These are phyloP conservation scores for Matsumyia berberina DNA, from an alignment of 2,888 invertebrate species.

Conservation along the genomic window DNA sequence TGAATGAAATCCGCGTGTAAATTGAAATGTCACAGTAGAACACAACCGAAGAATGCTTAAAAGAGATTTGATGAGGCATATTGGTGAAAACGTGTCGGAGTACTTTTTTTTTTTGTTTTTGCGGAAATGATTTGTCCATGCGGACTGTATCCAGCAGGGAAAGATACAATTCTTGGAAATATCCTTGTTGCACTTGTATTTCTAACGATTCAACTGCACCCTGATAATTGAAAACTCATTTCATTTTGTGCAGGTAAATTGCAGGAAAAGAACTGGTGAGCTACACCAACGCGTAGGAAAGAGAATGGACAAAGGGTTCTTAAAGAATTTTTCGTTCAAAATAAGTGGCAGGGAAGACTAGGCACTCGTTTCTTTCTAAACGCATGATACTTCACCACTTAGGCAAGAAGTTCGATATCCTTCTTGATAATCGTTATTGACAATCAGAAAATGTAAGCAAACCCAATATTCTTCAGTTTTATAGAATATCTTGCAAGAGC, in stretches of 20 bases:
- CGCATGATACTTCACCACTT: too few relatives aligned
- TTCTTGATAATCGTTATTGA: too few relatives aligned
- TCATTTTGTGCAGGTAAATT: neutral
- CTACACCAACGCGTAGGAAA: neutral
- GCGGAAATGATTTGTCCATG: constrained; percentile 4
- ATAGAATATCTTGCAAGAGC: too few relatives aligned
- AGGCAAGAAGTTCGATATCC: too few relatives aligned
- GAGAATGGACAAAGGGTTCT: too few relatives aligned
- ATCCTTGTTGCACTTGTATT: constrained; percentile 1
- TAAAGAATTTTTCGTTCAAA: too few relatives aligned
- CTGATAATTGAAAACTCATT: constrained; percentile 21
- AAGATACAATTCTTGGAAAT: constrained; percentile 7
- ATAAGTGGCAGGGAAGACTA: too few relatives aligned
- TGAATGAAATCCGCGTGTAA: neutral
- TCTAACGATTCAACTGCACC: neutral
- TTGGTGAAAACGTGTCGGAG: too few relatives aligned
- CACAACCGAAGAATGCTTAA: neutral
- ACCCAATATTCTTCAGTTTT: too few relatives aligned
- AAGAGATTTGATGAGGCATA: neutral
- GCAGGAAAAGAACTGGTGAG: neutral
- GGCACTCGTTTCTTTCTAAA: too few relatives aligned
- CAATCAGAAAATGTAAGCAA: too few relatives aligned
- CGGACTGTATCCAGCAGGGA: constrained; percentile 11
- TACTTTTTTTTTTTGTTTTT: too few relatives aligned
- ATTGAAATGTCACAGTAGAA: constrained; percentile 13